Evolutionary conservation across 2,888 invertebrate species (phyloP), one percentile per base, ranked within the genome.

Genomic region (Phyllotreta striolata): DNA sequence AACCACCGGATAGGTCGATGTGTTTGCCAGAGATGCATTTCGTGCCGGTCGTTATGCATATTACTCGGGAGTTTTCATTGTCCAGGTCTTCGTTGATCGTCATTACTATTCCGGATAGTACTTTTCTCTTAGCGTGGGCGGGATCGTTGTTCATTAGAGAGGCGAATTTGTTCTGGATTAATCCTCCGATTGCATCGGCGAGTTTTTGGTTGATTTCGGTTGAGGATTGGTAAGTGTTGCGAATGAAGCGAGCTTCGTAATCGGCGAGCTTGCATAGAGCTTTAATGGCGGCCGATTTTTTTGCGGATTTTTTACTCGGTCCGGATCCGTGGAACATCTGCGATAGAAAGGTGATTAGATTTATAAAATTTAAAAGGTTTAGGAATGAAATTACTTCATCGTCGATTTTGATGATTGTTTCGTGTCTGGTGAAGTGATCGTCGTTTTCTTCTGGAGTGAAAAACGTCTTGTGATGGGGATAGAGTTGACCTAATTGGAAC

Each of bases 1-100:
- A 91, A 9, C 90, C 85, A 0, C 98, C 98, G 63, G 88, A 86
- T 49, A 93, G 91, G 63, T 94, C 95, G 84, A 98, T 90, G 80
- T 93, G 91, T 76, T 95, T 96, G 0, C 97, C 97, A 65, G 92
- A 94, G 63, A 98, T 91, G 79, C 96, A 97, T 81, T 98, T 98
- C 0, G 97, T 98, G 39, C 98, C 98, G 54, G 95, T 93, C 7
- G 93, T 89, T 1, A 95, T 88, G 1, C 90, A 88, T 73, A 94
- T 87, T 63, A 91, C 86, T 82, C 86, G 80, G 39, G 79, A 80
- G 49, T 83, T 84, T 49, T 83, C n/a, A n/a, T n/a, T n/a, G n/a
- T n/a, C 82, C 40, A 77, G 47, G 55, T 73, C 70, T 3, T 60
- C 41, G 71, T 89, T 88, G 47, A 84, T 86, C 1, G 93, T 95